These are phyloP conservation scores for Mythimna albipuncta DNA, from an alignment of 2,888 invertebrate species.

Conservation along the genomic window DNA sequence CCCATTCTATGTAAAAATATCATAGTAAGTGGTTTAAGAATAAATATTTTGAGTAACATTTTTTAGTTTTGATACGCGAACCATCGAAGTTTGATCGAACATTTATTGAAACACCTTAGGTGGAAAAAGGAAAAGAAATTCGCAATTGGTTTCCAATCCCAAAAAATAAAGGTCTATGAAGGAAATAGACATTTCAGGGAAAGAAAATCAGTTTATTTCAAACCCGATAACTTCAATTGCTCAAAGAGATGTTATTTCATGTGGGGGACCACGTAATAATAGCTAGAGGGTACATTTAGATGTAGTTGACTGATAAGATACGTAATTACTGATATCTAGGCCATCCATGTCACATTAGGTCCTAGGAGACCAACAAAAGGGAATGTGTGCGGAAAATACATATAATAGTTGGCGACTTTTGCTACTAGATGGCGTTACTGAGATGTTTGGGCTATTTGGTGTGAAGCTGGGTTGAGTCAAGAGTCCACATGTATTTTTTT, in stretches of 20 bases:
- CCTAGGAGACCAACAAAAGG: neutral
- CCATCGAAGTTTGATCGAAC: no score
- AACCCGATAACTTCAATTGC: neutral
- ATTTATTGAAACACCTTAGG: no score
- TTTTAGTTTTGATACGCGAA: no score
- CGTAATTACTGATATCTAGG: constrained; percentile 4
- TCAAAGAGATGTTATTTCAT: constrained; percentile 26
- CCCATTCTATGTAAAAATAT: no score
- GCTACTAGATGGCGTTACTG: constrained; percentile 15
- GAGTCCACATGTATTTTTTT: no score
- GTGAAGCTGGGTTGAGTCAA: no score
- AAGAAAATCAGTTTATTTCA: neutral
- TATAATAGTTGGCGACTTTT: neutral
- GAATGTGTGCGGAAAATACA: constrained; percentile 1
- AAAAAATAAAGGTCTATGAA: constrained; percentile 1
- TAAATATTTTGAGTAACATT: no score
- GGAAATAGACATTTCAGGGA: neutral
- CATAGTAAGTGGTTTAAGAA: no score
- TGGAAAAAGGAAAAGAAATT: neutral
- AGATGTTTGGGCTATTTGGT: no score
- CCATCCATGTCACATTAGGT: neutral
- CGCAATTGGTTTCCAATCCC: neutral
- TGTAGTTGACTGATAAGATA: constrained; percentile 6
- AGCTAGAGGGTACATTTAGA: neutral
- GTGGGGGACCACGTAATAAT: neutral